Conservation (phyloP, 2,888 invertebrate genomes). For the Ochropleura plecta region DNA sequence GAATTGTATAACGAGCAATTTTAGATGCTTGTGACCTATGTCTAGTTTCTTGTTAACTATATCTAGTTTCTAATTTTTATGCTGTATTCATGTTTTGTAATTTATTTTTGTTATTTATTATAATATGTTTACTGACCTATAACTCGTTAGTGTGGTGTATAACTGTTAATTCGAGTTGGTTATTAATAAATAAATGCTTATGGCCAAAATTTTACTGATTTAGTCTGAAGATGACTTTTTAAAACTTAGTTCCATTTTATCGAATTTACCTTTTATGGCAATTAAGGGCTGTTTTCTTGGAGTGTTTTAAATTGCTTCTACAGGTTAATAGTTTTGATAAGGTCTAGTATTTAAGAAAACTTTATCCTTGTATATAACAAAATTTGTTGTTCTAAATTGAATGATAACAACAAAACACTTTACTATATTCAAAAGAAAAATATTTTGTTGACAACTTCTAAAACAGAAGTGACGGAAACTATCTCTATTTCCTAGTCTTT, state of each 20-base stretch:
- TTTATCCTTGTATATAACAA: too few species aligned
- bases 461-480: not conserved
- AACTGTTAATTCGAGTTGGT: too few species aligned
- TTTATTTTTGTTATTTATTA: too few species aligned
- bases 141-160: too few species aligned
- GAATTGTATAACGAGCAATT: not conserved
- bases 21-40: not conserved
- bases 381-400: not conserved
- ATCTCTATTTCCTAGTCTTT: not conserved
- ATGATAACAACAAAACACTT: not conserved
- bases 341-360: not conserved
- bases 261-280: not conserved
- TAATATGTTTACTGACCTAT: too few species aligned
- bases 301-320: not conserved
- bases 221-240: not conserved
- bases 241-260: not conserved
- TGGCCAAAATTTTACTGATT: too few species aligned
- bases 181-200: too few species aligned
- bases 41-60: too few species aligned
- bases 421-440: not conserved
- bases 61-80: not conserved
- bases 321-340: not conserved
- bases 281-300: not conserved
- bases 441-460: not conserved
- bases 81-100: too few species aligned